Base-by-base conservation (phyloP, 2,797 vertebrate species). In the Crocodylus rhombifer region DNA sequence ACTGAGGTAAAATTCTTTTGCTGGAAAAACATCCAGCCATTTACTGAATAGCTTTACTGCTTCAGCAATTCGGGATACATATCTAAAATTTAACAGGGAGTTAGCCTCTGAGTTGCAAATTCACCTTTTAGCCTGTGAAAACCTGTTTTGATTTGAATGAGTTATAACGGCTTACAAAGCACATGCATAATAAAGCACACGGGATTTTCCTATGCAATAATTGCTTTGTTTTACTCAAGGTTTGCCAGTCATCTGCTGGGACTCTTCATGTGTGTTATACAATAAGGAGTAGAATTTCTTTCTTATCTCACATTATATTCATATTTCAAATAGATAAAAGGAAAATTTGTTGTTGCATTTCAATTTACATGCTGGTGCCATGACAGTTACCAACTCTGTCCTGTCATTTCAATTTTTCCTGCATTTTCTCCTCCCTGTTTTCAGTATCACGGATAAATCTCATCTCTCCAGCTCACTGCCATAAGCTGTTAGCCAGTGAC, bases 401-500 rank as follows among this genome's bases (percentile, higher is more conserved):
- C 20, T 90, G 9, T 36, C 55, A 65, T 86, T 84, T 93, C 64
- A 21, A 21, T 30, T 92, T 95, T 95, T 80, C 14, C 56, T 14
- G 12, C 63, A 25, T 77, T 56, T 56, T 80, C 80, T 4, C 20
- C 76, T 76, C 57, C 56, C 33, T 84, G 55, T 4, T 60, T 25
- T 60, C 71, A 30, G 23, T 28, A 6, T 69, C 69, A 85, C 85
- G 84, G 75, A 6, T 28, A 84, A 92, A 80, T 69, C 51, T 77
- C 67, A 67, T 91, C 21, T 28, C 18, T 63, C 67, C 33, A 3
- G 3, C 63, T 93, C 92, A 62, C 33, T 90, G 60, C 25, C n/a
- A 51, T 10, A 80, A 55, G 9, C 33, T 67, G 61, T 6, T 69
- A 87, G 76, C 5, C 63, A 80, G 30, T 74, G 63, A 79, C 33